Conservation (phyloP, 2,888 invertebrate species). For the Polietes domitor region DNA sequence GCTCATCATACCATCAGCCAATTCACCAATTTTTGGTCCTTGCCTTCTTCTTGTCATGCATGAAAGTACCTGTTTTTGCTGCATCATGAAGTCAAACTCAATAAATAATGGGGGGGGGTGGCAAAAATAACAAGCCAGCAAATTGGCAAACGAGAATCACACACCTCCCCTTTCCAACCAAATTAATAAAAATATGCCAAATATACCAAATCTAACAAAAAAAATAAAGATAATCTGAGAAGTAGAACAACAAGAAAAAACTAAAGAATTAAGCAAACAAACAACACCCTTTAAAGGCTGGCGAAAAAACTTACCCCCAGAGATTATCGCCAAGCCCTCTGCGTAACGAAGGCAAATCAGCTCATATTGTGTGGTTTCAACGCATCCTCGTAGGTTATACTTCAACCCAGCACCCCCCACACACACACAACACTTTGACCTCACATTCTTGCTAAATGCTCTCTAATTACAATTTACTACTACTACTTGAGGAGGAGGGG, state of each 20-base stretch:
- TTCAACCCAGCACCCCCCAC: too few relatives aligned
- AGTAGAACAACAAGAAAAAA: too few relatives aligned
- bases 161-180: too few relatives aligned
- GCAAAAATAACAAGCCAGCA: background rate
- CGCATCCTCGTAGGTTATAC: background rate
- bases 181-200: too few relatives aligned
- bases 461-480: background rate
- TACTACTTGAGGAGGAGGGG: background rate
- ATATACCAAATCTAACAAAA: too few relatives aligned
- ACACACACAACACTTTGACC: background rate
- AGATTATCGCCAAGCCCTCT: background rate
- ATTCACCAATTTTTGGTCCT: too few relatives aligned
- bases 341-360: background rate
- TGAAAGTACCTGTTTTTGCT: background rate
- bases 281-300: too few relatives aligned
- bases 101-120: too few relatives aligned
- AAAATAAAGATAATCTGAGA: too few relatives aligned
- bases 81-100: background rate
- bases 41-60: background rate
- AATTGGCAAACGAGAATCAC: too few relatives aligned
- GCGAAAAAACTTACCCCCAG: background rate
- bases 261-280: too few relatives aligned
- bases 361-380: background rate
- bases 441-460: background rate
- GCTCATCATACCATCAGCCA: too few relatives aligned